Base-by-base conservation (phyloP, 2,888 invertebrate species). In the Drosophila ochracea region DNA sequence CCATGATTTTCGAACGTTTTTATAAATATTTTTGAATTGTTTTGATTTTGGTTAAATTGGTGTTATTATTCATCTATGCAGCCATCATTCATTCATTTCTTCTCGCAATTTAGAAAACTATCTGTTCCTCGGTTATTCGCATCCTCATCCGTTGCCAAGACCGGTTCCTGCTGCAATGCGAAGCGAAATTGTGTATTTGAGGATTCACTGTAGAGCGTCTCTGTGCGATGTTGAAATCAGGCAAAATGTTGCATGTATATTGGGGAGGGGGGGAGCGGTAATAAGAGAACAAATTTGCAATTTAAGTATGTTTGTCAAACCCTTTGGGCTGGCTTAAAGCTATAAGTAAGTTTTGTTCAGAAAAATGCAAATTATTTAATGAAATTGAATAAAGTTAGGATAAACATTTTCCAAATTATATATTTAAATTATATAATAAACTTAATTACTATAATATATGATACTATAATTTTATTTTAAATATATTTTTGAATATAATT, bases 161-260 rank as follows among this genome's bases (percentile, higher is more conserved):
- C 64, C 43, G 73, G 21, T 57, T 85, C 84, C 82, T 84, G 81
- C 43, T 90, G 90, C 73, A 89, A 65, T 55, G 81, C 83, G 67
- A 89, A 78, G 68, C 86, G 83, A 72, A 90, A 76, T 73, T 90
- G 91, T 53, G 91, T 80, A 55, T 80, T 84, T 31, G 80, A 39
- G 59, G 89, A 82, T 81, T 91, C 92, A 83, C 91, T 92, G 85
- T 90, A 91, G 65, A 91, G 88, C 76, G 80, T 87, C 80, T 90
- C 90, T 90, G 69, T 30, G 65, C 53, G 60, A 41, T 60, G 54
- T 59, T 61, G 52, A 35, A 69, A 60, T 69, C 47, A 47, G 53
- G 70, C 67, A 82, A 80, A 68, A 62, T 47, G 70, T 63, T 68
- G 72, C 68, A 68, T 72, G 76, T 78, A 58, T 39, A 16, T 30